These are phyloP conservation scores for Acanthaster planci DNA, from an alignment of 35 echinoderm and acorn worm genomes.

Conservation along the genomic window DNA sequence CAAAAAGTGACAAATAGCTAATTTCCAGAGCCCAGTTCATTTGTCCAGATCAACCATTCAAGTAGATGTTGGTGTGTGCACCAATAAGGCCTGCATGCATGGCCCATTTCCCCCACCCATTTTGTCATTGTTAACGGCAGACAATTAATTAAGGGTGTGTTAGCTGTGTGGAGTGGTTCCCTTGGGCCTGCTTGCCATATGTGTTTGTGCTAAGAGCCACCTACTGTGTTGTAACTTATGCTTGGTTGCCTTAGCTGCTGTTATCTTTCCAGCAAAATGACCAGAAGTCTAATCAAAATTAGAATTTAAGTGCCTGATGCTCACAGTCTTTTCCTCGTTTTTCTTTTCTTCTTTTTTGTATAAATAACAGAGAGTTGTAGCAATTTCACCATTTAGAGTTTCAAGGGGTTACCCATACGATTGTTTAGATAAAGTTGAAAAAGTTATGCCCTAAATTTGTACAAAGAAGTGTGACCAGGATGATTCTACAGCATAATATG, in stretches of 20 bases:
- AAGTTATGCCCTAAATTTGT: no score
- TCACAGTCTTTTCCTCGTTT: background rate
- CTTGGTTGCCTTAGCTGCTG: background rate
- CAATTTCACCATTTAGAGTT: no score
- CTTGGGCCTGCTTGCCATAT: constrained; percentile 3
- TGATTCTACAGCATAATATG: no score
- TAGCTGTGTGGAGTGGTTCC: constrained; percentile 4
- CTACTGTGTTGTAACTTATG: background rate
- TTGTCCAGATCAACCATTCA: background rate
- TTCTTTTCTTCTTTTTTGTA: background rate
- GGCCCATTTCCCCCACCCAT: background rate
- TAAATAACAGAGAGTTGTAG: no score
- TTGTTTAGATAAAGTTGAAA: no score
- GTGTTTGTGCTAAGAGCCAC: background rate
- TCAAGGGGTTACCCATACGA: no score
- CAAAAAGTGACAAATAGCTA: constrained; percentile 23
- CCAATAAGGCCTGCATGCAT: background rate
- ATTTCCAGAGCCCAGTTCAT: constrained; percentile 6
- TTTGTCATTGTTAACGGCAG: background rate
- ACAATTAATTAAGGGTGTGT: constrained; percentile 27
- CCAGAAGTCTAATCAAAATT: background rate
- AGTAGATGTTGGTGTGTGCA: background rate
- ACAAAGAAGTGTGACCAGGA: no score
- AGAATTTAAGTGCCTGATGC: no score
- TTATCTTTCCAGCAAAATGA: background rate